phyloP scores from a whole-genome alignment of 2,113 vertebrate species.

The Cinclus cinclus region DNA sequence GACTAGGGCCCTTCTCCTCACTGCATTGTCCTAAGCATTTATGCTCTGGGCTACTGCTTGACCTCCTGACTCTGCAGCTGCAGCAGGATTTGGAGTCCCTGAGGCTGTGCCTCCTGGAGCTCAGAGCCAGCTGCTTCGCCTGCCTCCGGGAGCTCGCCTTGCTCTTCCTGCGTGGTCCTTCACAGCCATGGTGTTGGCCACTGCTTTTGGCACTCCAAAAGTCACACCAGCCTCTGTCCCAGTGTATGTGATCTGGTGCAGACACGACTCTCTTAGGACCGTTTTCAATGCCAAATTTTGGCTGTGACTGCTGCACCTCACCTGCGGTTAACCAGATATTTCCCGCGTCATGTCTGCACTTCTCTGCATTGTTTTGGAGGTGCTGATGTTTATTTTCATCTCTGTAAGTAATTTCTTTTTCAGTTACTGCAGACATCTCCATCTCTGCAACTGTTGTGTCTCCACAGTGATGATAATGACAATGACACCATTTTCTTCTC shows the following conservation, averaged over 20 bases:
- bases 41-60: constrained; percentile 35
- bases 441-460: constrained; percentile 14
- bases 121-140: not conserved
- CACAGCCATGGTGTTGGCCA: not conserved
- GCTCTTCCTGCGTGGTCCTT: constrained; percentile 1
- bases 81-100: constrained; percentile 51
- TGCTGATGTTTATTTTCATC: constrained; percentile 12
- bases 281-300: not conserved
- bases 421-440: not conserved
- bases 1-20: not conserved
- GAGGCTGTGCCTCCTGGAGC: constrained; percentile 43
- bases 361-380: constrained; percentile 26
- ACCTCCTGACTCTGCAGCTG: constrained; percentile 35
- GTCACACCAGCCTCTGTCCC: constrained; percentile 31
- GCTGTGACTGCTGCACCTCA: not conserved
- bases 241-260: not conserved
- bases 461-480: constrained; percentile 42
- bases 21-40: constrained; percentile 22
- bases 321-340: not conserved
- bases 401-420: not conserved
- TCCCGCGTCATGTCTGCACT: not conserved
- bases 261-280: not conserved
- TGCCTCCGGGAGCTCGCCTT: constrained; percentile 16
- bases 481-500: constrained; percentile 66
- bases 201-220: not conserved